A percentile compares a stretch with the other conserved stretches of the same genome.
phyloP scores from a whole-genome alignment of 2,888 invertebrate genomes.

The Biston stratarius region DNA sequence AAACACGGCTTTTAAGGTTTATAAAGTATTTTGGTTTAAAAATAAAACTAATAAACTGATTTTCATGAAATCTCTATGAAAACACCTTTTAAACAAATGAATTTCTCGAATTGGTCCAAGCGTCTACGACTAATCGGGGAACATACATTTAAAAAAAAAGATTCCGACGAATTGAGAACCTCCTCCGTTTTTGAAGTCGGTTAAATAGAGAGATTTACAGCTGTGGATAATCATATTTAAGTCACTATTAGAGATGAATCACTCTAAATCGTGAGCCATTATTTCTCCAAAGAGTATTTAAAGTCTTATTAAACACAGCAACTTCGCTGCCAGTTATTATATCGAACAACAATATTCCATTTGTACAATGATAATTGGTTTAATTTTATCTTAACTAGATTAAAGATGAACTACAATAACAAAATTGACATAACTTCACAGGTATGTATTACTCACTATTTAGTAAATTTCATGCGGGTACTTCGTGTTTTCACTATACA shows the following conservation, averaged over 20 bases:
- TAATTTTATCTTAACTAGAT: conserved; percentile 11
- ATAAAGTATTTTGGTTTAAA: no score
- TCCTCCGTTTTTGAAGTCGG: no score
- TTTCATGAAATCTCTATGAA: no score
- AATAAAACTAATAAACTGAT: no score
- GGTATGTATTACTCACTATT: conserved; percentile 64
- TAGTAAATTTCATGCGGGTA: conserved; percentile 57
- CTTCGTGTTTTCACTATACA: conserved; percentile 74
- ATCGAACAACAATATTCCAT: conserved; percentile 2
- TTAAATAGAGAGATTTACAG: not conserved
- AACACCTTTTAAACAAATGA: no score
- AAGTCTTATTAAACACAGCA: not conserved
- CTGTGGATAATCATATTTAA: not conserved
- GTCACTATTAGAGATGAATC: no score
- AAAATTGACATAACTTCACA: conserved; percentile 43
- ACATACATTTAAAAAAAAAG: no score
- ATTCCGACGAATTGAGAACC: no score
- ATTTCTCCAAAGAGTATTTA: not conserved
- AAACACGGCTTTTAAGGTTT: no score
- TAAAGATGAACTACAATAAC: conserved; percentile 24
- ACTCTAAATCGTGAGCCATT: no score
- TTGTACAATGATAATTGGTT: conserved; percentile 7
- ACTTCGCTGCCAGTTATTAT: not conserved
- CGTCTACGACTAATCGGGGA: no score
- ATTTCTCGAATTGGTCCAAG: no score